Base-by-base conservation (phyloP, 2,797 vertebrate species). In the Hyperoplus immaculatus region DNA sequence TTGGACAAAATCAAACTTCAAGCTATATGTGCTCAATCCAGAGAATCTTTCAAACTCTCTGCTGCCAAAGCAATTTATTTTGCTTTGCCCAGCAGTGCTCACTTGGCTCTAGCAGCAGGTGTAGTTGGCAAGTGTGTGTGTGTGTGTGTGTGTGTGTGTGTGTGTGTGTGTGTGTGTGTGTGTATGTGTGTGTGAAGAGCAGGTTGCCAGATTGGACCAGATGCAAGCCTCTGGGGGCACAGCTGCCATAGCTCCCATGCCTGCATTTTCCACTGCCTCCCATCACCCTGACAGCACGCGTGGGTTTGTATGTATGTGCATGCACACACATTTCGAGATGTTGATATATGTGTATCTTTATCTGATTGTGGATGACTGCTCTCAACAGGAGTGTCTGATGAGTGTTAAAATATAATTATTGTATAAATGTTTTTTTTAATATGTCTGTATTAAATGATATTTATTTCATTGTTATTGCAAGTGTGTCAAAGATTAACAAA, bases 211-310 rank as follows among this genome's bases (percentile, higher is more conserved):
- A 93, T 78, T 92, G 91, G 87, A 88, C 83, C 92, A 93, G 89
- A 93, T 93, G 92, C 73, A 86, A 87, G 92, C 91, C 91, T 92
- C 86, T 88, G 83, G 87, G 91, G 89, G 75, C 83, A 87, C 90
- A 92, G 89, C 89, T 93, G 93, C 81, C 87, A 59, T 70, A 62
- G 73, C 75, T 85, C 67, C 68, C 43, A 80, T 87, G 73, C 80
- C 80, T 88, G 55, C 81, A 82, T 87, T 91, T 91, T 85, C 90
- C 83, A 86, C 76, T 71, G 62, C 79, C 71, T 89, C 59, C 62
- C 75, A 67, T 80, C 69, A 87, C 66, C 53, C 73, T 81, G 80
- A 79, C 81, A 83, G 69, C 75, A 62, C 72, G 72, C 66, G 69
- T 64, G 15, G 63, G 45, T 51, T 8, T 64, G 10, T 47, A 14